These are phyloP conservation scores for Tragelaphus imberbis DNA, from an alignment of 2,113 vertebrate species.

Conservation along the genomic window DNA sequence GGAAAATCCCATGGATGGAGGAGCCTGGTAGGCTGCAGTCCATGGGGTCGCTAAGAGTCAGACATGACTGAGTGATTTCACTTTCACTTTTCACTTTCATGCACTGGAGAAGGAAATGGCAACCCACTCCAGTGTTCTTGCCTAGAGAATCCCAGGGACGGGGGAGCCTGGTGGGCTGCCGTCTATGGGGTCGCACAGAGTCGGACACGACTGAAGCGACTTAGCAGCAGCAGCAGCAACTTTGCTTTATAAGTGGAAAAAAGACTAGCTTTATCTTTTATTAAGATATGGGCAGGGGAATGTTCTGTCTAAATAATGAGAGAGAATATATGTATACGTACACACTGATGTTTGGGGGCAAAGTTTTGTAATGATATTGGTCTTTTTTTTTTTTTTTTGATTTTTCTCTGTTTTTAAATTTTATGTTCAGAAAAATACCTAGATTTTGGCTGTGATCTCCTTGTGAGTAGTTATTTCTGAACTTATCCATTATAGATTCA, in stretches of 20 bases:
- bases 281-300: background rate
- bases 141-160: too few relatives aligned
- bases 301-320: background rate
- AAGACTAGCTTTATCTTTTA: background rate
- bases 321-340: background rate
- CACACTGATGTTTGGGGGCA: background rate
- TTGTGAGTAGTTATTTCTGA: background rate
- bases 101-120: too few relatives aligned
- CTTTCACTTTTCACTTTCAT: too few relatives aligned
- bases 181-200: too few relatives aligned
- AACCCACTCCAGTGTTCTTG: too few relatives aligned
- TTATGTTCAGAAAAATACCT: background rate
- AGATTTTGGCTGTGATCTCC: background rate
- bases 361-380: background rate
- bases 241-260: background rate
- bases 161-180: too few relatives aligned
- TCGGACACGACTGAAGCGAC: too few relatives aligned
- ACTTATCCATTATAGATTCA: background rate
- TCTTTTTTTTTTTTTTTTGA: background rate
- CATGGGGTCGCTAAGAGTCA: too few relatives aligned
- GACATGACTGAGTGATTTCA: too few relatives aligned
- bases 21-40: too few relatives aligned
- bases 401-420: constrained; percentile 7
- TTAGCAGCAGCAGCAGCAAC: too few relatives aligned
- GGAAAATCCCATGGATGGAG: too few relatives aligned